A percentile compares a stretch with the other conserved stretches of the same genome.
These are phyloP conservation scores for Podarcis cretensis DNA, from an alignment of 2,113 vertebrate genomes.

Conservation along the genomic window DNA sequence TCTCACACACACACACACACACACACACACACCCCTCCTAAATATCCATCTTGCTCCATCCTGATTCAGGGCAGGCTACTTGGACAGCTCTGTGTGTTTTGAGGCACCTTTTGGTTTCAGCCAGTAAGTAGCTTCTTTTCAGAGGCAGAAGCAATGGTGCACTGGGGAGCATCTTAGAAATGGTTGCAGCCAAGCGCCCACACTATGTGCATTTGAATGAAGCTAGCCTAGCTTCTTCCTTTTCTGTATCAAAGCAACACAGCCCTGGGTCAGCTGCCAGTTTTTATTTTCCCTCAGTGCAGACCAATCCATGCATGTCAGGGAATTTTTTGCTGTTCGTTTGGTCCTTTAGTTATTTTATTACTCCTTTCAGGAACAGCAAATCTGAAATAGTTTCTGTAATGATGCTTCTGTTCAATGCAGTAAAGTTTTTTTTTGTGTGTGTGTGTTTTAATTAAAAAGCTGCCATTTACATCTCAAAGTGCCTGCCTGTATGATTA, in stretches of 20 bases:
- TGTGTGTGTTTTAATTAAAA: not conserved
- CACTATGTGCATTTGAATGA: constrained; percentile 73
- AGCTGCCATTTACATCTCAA: no score
- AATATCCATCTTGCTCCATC: not conserved
- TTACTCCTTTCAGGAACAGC: not conserved
- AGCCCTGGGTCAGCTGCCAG: constrained; percentile 74
- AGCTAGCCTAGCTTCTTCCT: constrained; percentile 75
- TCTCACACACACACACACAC: not conserved
- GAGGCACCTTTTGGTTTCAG: not conserved
- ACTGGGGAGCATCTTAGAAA: constrained; percentile 51
- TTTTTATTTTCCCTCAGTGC: constrained; percentile 4
- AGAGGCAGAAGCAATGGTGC: constrained; percentile 27
- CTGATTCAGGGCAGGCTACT: not conserved
- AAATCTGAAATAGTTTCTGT: constrained; percentile 19
- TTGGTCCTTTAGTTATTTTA: not conserved
- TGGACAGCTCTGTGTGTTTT: not conserved
- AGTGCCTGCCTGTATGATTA: not conserved
- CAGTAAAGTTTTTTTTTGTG: not conserved
- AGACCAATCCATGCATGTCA: not conserved
- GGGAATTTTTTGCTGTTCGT: not conserved
- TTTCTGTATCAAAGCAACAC: constrained; percentile 71
- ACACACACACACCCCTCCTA: not conserved
- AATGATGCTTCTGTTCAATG: constrained; percentile 12
- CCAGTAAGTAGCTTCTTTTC: not conserved
- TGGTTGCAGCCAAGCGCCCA: constrained; percentile 53